phyloP scores from a whole-genome alignment of 2,797 vertebrate genomes.

The Oryzias sinensis region DNA sequence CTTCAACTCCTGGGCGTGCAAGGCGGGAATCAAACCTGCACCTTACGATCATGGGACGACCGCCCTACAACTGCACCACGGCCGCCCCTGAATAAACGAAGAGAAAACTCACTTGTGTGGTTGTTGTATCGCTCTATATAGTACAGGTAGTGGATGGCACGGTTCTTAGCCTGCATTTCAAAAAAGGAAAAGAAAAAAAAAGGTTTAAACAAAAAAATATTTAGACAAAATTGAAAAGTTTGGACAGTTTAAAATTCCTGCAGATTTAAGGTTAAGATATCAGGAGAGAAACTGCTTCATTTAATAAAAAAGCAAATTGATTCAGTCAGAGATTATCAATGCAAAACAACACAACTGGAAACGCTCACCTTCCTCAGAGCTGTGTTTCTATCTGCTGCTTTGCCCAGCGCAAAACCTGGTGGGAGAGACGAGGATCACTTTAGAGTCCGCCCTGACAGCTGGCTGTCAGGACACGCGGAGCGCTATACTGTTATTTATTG shows the following conservation, averaged over 20 bases:
- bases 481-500: neutral
- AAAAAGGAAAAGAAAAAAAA: neutral
- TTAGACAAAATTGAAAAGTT: too few relatives aligned
- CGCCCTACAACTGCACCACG: too few relatives aligned
- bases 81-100: neutral
- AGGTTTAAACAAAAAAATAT: neutral
- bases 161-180: conserved; percentile 88
- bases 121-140: conserved; percentile 87
- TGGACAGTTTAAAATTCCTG: too few relatives aligned
- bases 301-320: too few relatives aligned
- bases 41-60: too few relatives aligned
- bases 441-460: neutral
- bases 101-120: conserved; percentile 85
- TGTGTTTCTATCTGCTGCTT: conserved; percentile 82
- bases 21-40: too few relatives aligned
- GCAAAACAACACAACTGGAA: neutral
- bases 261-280: too few relatives aligned
- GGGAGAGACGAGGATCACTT: neutral
- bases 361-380: conserved; percentile 86
- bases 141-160: conserved; percentile 85
- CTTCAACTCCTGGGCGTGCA: too few relatives aligned
- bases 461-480: neutral
- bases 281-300: too few relatives aligned
- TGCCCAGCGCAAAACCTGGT: conserved; percentile 92
- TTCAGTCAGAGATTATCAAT: too few relatives aligned